A percentile compares a stretch with the other conserved stretches of the same genome.
Conservation (phyloP, 2,113 vertebrate species). For the Psophia crepitans region DNA sequence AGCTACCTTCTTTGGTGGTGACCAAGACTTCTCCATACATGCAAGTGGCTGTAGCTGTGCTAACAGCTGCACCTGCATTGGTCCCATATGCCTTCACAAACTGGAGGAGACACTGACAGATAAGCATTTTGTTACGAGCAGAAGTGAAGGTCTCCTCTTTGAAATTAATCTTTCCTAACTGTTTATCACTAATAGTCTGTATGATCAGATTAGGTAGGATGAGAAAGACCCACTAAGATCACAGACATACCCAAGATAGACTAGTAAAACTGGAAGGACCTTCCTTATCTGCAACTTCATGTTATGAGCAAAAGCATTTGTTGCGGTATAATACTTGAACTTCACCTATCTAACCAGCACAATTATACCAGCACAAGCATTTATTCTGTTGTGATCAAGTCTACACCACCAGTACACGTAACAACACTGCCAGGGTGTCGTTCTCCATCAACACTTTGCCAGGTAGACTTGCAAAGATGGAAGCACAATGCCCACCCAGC, state of each 20-base stretch:
- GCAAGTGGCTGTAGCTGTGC: not conserved
- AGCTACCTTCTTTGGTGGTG: not conserved
- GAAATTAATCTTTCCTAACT: not conserved
- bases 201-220: not conserved
- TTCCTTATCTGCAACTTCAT: constrained; percentile 4
- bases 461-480: not conserved
- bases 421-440: not conserved
- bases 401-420: not conserved
- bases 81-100: not conserved
- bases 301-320: not conserved
- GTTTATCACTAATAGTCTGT: not conserved
- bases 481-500: not conserved
- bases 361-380: not conserved
- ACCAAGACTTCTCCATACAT: not conserved
- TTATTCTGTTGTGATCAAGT: not conserved
- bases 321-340: not conserved
- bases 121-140: not conserved
- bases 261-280: constrained; percentile 28
- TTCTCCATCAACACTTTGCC: not conserved
- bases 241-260: not conserved
- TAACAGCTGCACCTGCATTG: not conserved
- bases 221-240: not conserved
- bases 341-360: not conserved
- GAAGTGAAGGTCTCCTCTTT: not conserved
- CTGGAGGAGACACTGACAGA: not conserved